phyloP scores from a whole-genome alignment of 2,113 vertebrate genomes.

The Dipodomys spectabilis region DNA sequence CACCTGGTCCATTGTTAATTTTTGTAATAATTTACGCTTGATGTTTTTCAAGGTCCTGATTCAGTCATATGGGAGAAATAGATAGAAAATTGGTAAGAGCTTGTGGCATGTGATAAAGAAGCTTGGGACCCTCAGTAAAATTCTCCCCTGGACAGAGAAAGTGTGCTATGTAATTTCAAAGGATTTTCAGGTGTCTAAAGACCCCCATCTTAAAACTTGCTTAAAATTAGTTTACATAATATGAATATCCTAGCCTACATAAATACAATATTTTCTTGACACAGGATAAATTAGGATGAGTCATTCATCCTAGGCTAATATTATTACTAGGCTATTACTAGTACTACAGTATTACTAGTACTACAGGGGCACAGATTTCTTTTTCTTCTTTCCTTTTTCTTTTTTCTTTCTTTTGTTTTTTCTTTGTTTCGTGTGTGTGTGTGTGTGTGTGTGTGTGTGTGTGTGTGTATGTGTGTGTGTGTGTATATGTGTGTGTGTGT shows the following conservation, averaged over 20 bases:
- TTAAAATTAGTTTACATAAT: background rate
- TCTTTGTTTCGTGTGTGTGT: no score
- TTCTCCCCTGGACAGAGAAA: background rate
- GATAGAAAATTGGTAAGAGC: no score
- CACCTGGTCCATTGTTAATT: no score
- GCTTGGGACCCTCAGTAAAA: conserved; percentile 7
- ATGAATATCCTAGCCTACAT: background rate
- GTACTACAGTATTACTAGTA: background rate
- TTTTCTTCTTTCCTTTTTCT: no score
- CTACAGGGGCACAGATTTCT: background rate
- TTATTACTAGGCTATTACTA: background rate
- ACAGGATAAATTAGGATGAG: background rate
- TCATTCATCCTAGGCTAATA: background rate
- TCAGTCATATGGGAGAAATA: no score
- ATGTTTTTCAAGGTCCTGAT: no score
- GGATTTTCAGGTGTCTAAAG: background rate
- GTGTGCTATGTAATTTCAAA: background rate
- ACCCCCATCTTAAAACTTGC: background rate
- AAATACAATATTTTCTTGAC: background rate
- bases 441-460: no score
- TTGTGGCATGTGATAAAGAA: background rate
- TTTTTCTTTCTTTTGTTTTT: no score
- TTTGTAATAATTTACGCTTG: no score
- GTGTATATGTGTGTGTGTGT: no score
- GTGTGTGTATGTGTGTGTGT: no score